Base-by-base conservation (phyloP, 1,140 invertebrate genomes). In the Eciton burchellii region DNA sequence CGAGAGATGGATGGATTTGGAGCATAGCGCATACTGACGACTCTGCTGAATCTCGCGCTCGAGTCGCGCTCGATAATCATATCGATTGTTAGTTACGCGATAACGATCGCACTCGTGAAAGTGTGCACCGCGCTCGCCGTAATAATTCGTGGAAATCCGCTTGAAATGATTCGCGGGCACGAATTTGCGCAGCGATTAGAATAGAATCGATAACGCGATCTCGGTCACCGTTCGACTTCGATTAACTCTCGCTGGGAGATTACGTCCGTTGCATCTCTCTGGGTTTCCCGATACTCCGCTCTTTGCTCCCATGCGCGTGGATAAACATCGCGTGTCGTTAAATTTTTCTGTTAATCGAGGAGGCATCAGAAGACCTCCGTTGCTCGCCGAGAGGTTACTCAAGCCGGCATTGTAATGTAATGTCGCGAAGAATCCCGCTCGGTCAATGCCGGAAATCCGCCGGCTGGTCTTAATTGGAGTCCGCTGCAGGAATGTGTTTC, bases 181-280 rank as follows among this genome's bases (percentile, higher is more conserved):
- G 12, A 41, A n/a, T 16, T 5, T 54, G 16, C 5, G 68, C 14
- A 56, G 16, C 0, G 0, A 43, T 47, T n/a, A n/a, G 65, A 56
- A 43, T 41, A n/a, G 41, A 21, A 62, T 62, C 57, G 29, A 77
- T 68, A 12, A 14, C 49, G 9, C 24, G 11, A 41, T 74, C 41
- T 19, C 60, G 14, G n/a, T 8, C 19, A 8, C n/a, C 14, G 12
- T 2, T 26, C n/a, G 35, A 68, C 29, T 68, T 77, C 26, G 68
- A 77, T 56, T 68, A 76, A 24, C 43, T 76, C 49, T 63, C 19
- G 43, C 1, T n/a, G 21, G 4, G 41, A 12, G 49, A 49, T 52
- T 14, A 35, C n/a, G 16, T 16, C 1, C 60, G 54, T 35, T 4
- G 11, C n/a, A 21, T 62, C 41, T 21, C n/a, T 12, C 45, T 12